These are phyloP conservation scores for Zygothrica quintamaculata DNA, from an alignment of 2,888 invertebrate genomes.

Conservation along the genomic window DNA sequence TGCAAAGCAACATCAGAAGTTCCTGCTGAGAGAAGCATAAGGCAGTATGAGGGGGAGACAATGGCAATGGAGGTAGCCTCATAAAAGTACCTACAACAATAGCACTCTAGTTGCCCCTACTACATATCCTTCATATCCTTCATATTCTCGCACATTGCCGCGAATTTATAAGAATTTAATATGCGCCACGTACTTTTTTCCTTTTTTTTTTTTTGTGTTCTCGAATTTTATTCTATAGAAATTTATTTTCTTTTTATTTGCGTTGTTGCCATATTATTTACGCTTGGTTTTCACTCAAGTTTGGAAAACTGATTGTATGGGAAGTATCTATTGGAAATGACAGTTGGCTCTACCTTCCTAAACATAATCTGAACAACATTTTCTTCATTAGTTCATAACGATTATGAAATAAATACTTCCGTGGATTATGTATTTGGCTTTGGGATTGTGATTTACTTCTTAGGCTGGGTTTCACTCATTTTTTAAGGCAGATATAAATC, in stretches of 20 bases:
- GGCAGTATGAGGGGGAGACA: slow-evolving; percentile 30
- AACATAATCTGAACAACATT: slow-evolving; percentile 25
- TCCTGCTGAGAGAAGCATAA: slow-evolving; percentile 13
- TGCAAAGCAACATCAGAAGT: slow-evolving; percentile 50
- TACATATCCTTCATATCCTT: slow-evolving; percentile 22
- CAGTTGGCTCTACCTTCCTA: slow-evolving; percentile 15
- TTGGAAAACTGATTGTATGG: background rate
- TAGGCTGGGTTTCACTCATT: slow-evolving; percentile 43
- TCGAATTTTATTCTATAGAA: slow-evolving; percentile 40
- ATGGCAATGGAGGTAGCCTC: slow-evolving; percentile 37
- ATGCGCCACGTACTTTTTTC: slow-evolving; percentile 69
- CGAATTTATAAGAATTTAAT: slow-evolving; percentile 76
- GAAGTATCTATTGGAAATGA: slow-evolving; percentile 14
- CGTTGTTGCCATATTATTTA: slow-evolving; percentile 53
- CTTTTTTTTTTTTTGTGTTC: slow-evolving; percentile 61
- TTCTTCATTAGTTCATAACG: slow-evolving; percentile 71
- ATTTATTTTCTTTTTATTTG: slow-evolving; percentile 31
- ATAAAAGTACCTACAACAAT: slow-evolving; percentile 70
- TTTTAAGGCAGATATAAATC: slow-evolving; percentile 69
- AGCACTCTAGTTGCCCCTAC: slow-evolving; percentile 46
- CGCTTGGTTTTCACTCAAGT: background rate
- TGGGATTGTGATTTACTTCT: slow-evolving; percentile 13
- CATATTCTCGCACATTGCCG: slow-evolving; percentile 39
- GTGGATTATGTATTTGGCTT: slow-evolving; percentile 34
- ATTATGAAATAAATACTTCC: slow-evolving; percentile 80